Conservation (phyloP, 2,888 invertebrate genomes). For the Leistus spinibarbis region DNA sequence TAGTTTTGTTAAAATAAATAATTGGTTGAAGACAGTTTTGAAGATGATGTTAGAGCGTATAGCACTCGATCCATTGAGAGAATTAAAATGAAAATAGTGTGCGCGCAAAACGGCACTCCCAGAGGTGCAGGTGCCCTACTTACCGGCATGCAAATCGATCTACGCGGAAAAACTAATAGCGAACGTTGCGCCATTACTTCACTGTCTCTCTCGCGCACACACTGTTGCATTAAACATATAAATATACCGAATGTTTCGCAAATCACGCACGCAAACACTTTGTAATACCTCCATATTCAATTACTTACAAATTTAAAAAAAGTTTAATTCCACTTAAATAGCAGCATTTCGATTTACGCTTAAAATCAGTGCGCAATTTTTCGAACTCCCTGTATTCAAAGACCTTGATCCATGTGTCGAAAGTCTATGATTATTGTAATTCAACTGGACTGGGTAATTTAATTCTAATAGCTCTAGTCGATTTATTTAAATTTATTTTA, state of each 20-base stretch:
- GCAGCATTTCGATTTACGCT: neutral
- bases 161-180: slow-evolving; percentile 28
- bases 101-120: slow-evolving; percentile 19
- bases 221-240: neutral
- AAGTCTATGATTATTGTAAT: slow-evolving; percentile 22
- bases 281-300: neutral
- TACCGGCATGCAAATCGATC: slow-evolving; percentile 32
- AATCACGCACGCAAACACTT: neutral
- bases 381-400: neutral
- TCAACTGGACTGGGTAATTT: slow-evolving; percentile 17
- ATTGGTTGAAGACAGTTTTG: neutral
- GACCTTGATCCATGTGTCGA: slow-evolving; percentile 19
- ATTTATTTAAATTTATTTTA: slow-evolving; percentile 23
- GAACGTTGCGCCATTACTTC: slow-evolving; percentile 5
- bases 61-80: neutral
- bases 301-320: neutral
- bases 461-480: slow-evolving; percentile 13
- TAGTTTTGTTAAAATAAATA: neutral
- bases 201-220: neutral
- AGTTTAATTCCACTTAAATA: neutral
- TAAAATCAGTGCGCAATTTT: neutral
- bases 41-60: neutral
- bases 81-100: neutral
- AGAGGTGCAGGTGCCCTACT: slow-evolving; percentile 39
- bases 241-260: neutral